phyloP scores from a whole-genome alignment of 2,113 vertebrate genomes.

The Lycaon pictus region DNA sequence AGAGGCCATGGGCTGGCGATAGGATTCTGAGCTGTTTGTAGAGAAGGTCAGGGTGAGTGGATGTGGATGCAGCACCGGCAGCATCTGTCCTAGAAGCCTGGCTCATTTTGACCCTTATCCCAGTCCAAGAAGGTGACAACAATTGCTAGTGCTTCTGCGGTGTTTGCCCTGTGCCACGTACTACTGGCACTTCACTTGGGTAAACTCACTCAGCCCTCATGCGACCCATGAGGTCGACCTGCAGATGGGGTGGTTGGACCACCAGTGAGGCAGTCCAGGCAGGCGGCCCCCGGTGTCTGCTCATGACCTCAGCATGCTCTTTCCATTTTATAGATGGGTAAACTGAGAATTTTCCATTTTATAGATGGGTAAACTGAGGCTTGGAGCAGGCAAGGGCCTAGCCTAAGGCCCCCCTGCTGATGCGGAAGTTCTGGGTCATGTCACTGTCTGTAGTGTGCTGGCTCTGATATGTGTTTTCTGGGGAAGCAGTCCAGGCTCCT shows the following conservation, averaged over 20 bases:
- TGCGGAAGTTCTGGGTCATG: fast-evolving
- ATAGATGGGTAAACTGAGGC: background rate
- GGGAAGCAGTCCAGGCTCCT: background rate
- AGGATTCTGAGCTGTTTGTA: background rate
- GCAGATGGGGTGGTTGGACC: too few relatives aligned
- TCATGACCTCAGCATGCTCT: too few relatives aligned
- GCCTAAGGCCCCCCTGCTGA: background rate
- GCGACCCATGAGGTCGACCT: fast-evolving
- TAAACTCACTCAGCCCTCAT: background rate
- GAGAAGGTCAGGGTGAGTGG: background rate
- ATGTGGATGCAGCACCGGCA: background rate
- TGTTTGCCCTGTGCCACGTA: background rate
- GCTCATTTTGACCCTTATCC: background rate
- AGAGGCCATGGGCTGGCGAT: fast-evolving
- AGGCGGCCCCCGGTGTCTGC: background rate
- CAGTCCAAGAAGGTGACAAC: background rate
- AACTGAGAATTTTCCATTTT: background rate
- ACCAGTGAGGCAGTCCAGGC: background rate
- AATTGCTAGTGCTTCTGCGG: background rate
- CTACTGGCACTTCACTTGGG: background rate
- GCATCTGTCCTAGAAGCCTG: background rate
- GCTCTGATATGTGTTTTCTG: background rate
- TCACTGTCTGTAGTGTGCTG: fast-evolving
- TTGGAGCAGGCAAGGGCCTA: background rate
- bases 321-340: background rate